Evolutionary conservation across 2,888 invertebrate species (phyloP), one percentile per base, ranked within the genome.

Genomic region (Trichopria drosophilae): DNA sequence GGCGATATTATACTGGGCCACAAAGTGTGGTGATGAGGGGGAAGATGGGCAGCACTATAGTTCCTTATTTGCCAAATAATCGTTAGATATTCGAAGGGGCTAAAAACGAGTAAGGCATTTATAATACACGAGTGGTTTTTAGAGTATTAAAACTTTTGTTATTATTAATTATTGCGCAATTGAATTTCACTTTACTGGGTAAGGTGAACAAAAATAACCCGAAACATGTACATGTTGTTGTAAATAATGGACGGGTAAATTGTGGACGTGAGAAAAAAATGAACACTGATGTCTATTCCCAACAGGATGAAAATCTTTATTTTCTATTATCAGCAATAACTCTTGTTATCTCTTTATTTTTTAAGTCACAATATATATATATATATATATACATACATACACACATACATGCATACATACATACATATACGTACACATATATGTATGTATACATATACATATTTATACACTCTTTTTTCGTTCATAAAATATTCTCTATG

Each of bases 1-100:
- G 87, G 80, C 85, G 91, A 67, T 88, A 87, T 74, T 82, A 82
- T 59, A 78, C 78, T 12, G 82, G 81, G n/a, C 80, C 81, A 4
- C 53, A 59, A 48, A 50, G n/a, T n/a, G n/a, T n/a, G n/a, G n/a
- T n/a, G n/a, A n/a, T n/a, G n/a, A n/a, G n/a, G n/a, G n/a, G n/a
- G n/a, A n/a, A n/a, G n/a, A n/a, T n/a, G n/a, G n/a, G n/a, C n/a
- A 6, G 24, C 10, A 24, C 10, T 9, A 24, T 24, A 24, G 24
- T 9, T 24, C 10, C 10, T 24, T 24, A 9, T 24, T 24, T 24
- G 24, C 24, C 24, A 24, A 24, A 24, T 9, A 24, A 24, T 6
- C 24, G 10, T 24, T 24, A 24, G 10, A 9, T 6, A 9, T 24
- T 24, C 6, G 6, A 10, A 24, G 24, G 24, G 7, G n/a, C n/a